Evolutionary conservation across 2,888 invertebrate genomes (phyloP).

Genomic region (Caprella mutica): DNA sequence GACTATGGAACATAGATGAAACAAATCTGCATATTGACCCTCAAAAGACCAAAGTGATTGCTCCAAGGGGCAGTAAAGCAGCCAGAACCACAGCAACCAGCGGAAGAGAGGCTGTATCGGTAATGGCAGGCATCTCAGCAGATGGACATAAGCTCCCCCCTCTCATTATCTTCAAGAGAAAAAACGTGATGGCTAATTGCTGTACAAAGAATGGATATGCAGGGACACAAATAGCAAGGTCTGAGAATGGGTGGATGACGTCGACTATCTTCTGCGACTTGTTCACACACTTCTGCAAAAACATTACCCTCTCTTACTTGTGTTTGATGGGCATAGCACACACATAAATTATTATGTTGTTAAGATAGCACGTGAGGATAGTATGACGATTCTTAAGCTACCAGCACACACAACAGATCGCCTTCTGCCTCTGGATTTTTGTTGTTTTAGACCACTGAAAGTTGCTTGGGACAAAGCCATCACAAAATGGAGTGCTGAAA

Average conservation of each 20-base stretch:
- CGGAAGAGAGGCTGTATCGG: conserved; percentile 1
- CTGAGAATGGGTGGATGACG: conserved; percentile 2
- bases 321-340: conserved; percentile 11
- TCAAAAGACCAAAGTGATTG: background rate
- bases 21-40: background rate
- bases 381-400: background rate
- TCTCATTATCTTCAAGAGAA: conserved; percentile 3
- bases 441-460: conserved; percentile 1
- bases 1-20: background rate
- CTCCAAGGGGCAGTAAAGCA: background rate
- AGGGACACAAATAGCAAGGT: background rate
- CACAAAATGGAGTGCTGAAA: background rate
- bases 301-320: background rate
- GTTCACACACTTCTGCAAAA: background rate
- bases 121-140: conserved; percentile 6
- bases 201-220: background rate
- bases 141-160: conserved; percentile 4
- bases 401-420: conserved; percentile 1
- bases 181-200: background rate
- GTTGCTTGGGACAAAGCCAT: background rate
- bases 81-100: background rate
- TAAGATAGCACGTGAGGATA: background rate
- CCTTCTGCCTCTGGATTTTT: background rate
- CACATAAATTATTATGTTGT: background rate
- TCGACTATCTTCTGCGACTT: background rate